phyloP scores from a whole-genome alignment of 2,888 invertebrate species.

The Nowickia ferox region DNA sequence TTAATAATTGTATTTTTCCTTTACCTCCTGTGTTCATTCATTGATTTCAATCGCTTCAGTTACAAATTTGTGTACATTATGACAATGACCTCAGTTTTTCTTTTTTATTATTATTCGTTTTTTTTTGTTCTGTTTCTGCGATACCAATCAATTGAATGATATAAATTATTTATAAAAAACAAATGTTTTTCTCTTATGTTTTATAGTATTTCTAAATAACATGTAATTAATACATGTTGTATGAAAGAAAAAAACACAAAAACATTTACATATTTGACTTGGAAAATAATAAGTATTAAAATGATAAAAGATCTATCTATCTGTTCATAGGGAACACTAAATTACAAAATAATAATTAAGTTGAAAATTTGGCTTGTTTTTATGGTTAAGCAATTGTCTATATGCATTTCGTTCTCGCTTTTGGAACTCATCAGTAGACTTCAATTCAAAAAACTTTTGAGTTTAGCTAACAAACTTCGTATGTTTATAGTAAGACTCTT shows the following conservation, averaged over 20 bases:
- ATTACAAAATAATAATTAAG: neutral
- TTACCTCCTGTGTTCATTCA: conserved; percentile 9
- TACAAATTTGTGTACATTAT: conserved; percentile 69
- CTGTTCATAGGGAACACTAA: neutral
- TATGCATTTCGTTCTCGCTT: too few relatives aligned
- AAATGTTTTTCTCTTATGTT: conserved; percentile 6
- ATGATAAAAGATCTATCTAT: neutral
- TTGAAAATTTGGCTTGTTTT: too few relatives aligned
- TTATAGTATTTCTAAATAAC: conserved; percentile 19
- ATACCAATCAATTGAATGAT: conserved; percentile 40
- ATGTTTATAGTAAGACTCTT: too few relatives aligned
- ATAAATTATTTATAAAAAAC: conserved; percentile 23
- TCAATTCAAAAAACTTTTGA: too few relatives aligned
- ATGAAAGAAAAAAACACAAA: conserved; percentile 1
- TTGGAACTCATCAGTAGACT: too few relatives aligned
- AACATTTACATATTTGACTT: conserved; percentile 1
- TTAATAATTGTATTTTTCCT: neutral
- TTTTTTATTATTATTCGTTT: neutral
- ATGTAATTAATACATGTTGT: conserved; percentile 35
- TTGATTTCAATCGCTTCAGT: conserved; percentile 56
- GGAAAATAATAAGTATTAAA: neutral
- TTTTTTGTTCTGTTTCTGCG: conserved; percentile 14
- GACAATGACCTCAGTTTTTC: conserved; percentile 52
- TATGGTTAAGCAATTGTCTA: too few relatives aligned
- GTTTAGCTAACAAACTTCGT: too few relatives aligned